Base-by-base conservation (phyloP, 2,888 invertebrate species). In the Diloba caeruleocephala region DNA sequence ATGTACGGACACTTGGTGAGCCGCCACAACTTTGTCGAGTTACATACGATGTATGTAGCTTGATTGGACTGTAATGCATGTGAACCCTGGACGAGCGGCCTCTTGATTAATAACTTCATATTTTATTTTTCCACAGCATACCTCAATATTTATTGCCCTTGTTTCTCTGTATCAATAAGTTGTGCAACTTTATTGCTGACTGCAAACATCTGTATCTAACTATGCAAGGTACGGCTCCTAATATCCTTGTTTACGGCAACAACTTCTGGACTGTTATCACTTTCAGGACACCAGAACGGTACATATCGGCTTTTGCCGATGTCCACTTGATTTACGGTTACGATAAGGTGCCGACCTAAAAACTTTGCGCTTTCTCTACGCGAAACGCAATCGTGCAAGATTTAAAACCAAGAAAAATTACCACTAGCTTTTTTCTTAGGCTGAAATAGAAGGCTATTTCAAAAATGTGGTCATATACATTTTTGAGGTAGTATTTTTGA, bases 241-340 rank as follows among this genome's bases (percentile, higher is more conserved):
- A 87, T 85, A 85, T 81, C 76, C 63, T 84, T 88, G 86, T 89
- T 87, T 88, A 88, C 81, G 80, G 66, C 58, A 65, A 73, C 69
- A 79, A 85, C 78, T 87, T 83, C 78, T 77, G 78, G 86, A 85
- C 77, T 87, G 85, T 88, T 89, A 89, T 89, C 88, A 85, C 87
- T 82, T 82, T 75, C 75, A 79, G 81, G 80, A 81, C 81, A 81
- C 82, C 76, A 76, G 63, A 75, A 48, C 50, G 48, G 82, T 82
- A 84, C 86, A 84, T 87, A 84, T 82, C 76, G 74, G 72, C 82
- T 78, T 79, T 82, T 76, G 71, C 81, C 86, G 80, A 84, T 87
- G 89, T 88, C 88, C 89, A 84, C 86, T 85, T 89, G 89, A 90
- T 90, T 89, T 90, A 90, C 88, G 79, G 74, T 83, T 79, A 83